Conservation (phyloP, 2,888 invertebrate genomes). For the Agriotes lineatus region DNA sequence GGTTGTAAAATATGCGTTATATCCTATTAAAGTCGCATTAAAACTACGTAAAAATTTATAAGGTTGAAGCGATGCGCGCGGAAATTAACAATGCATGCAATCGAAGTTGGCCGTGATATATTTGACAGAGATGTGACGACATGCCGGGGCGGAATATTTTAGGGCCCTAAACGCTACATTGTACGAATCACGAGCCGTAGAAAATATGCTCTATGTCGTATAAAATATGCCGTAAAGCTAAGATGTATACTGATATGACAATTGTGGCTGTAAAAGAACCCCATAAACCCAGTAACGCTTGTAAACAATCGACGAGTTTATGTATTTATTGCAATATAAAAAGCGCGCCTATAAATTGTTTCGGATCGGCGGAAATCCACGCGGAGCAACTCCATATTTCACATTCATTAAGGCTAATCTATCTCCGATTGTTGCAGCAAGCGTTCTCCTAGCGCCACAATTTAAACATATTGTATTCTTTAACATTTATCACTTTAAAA, state of each 20-base stretch:
- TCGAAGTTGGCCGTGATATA: slow-evolving; percentile 15
- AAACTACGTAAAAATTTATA: slow-evolving; percentile 32
- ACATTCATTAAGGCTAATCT: slow-evolving; percentile 44
- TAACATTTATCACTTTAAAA: slow-evolving; percentile 54
- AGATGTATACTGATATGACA: slow-evolving; percentile 38
- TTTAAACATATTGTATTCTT: slow-evolving; percentile 51
- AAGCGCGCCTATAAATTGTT: slow-evolving; percentile 25
- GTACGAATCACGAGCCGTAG: slow-evolving; percentile 31
- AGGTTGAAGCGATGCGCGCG: slow-evolving; percentile 13
- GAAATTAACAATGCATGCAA: slow-evolving; percentile 34
- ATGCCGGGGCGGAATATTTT: slow-evolving; percentile 24
- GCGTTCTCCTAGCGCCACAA: slow-evolving; percentile 42
- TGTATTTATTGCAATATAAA: slow-evolving; percentile 18
- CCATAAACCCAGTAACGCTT: slow-evolving; percentile 20
- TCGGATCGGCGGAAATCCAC: slow-evolving; percentile 18
- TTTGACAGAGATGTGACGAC: slow-evolving; percentile 4
- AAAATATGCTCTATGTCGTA: slow-evolving; percentile 25
- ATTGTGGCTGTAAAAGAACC: slow-evolving; percentile 27
- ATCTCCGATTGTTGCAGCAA: slow-evolving; percentile 42
- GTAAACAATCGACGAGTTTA: slow-evolving; percentile 27
- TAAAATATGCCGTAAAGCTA: slow-evolving; percentile 35
- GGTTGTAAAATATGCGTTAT: slow-evolving; percentile 26
- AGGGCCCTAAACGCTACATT: slow-evolving; percentile 29
- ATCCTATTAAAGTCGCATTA: slow-evolving; percentile 30
- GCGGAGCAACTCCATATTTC: slow-evolving; percentile 26